Evolutionary conservation across 2,888 invertebrate genomes (phyloP).

Genomic region (Xylophagus ater): DNA sequence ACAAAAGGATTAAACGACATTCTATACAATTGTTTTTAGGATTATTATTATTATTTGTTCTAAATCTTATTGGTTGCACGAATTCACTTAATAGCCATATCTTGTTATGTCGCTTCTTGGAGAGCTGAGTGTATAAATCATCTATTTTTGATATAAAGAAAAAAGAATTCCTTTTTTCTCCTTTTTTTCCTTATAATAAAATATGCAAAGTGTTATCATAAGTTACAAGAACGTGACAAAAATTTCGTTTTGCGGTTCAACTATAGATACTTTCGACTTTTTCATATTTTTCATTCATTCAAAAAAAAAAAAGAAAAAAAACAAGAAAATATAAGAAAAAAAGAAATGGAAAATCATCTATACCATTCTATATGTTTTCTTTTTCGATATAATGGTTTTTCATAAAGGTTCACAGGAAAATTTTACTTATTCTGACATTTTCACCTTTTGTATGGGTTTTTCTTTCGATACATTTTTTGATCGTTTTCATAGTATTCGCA

Average conservation of each 20-base stretch:
- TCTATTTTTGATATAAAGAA: conserved; percentile 14
- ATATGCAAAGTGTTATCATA: conserved; percentile 19
- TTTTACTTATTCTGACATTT: conserved; percentile 13
- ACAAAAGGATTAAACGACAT: no score
- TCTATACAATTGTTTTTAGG: no score
- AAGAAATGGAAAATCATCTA: no score
- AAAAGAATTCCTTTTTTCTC: no score
- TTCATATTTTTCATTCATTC: no score
- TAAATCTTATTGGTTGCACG: conserved; percentile 11
- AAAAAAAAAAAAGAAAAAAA: no score
- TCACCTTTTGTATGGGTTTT: conserved; percentile 13
- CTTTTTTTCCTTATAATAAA: conserved; percentile 16
- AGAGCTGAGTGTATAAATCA: conserved; percentile 12
- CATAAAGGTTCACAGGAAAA: conserved; percentile 4
- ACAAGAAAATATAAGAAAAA: no score
- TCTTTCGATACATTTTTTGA: no score
- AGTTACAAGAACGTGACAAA: conserved; percentile 17
- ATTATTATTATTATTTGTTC: no score
- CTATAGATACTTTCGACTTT: no score
- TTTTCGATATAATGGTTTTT: not conserved
- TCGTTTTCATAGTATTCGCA: no score
- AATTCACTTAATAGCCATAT: conserved; percentile 16
- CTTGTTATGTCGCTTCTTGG: not conserved
- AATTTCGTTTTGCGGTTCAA: conserved; percentile 9
- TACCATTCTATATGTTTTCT: not conserved